Evolutionary conservation across 2,888 invertebrate species (phyloP), one percentile per base, ranked within the genome.

Genomic region (Diarsia dahlii): DNA sequence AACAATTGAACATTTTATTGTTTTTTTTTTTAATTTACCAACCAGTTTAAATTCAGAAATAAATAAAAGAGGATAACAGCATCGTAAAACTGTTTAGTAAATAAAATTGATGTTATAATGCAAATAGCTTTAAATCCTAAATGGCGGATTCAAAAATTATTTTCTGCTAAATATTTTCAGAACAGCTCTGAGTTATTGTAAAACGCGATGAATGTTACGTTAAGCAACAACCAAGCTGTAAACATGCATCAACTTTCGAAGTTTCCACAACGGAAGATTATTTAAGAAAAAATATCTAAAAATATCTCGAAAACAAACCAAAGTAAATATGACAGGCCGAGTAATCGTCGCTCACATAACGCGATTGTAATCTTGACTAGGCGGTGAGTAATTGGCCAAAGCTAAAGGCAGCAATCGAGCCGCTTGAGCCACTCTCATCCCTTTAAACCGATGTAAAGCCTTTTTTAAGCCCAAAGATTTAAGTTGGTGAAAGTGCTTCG

Each of bases 401-500:
- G 94, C 94, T 92, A 92, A 93, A 95, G 92, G 94, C 95, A 94
- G 92, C 94, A 94, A 95, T 95, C 95, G 95, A 94, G 93, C 91
- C 92, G 90, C 90, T 90, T 93, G 94, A 95, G 95, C 95, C 95
- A 90, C 88, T 91, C 89, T 94, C 93, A 96, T 96, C 96, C 96
- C 95, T 95, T 95, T 95, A 96, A 96, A 96, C 96, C 96, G 91
- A 95, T 93, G 93, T 91, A 95, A 95, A 96, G 96, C 96, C 95
- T 96, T 96, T 96, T 95, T 96, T 95, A 96, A 96, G 96, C 96
- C 95, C 90, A 94, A 95, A 96, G 96, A 95, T 96, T 96, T 95
- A 96, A 96, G 96, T 96, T 96, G 94, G 95, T 92, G 95, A 95
- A 96, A 96, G 95, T 95, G 94, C 93, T 93, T 90, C 92, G 94